Conservation (phyloP, 1,140 invertebrate genomes). For the Paraescarpia echinospica region DNA sequence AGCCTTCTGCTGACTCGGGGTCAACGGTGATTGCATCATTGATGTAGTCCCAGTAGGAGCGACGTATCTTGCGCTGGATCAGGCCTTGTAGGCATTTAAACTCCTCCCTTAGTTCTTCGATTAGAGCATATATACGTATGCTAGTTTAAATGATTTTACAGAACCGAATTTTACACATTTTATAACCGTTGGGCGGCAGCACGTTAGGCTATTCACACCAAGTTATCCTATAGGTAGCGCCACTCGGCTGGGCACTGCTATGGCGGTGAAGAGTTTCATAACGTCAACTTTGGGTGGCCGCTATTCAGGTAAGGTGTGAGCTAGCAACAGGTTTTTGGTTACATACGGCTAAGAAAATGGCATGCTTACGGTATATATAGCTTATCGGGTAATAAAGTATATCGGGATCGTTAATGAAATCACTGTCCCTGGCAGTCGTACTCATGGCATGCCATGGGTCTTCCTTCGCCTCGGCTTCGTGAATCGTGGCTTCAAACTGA, state of each 20-base stretch:
- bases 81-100: too few relatives aligned
- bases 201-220: background rate
- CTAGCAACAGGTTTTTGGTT: background rate
- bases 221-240: background rate
- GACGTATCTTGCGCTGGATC: too few relatives aligned
- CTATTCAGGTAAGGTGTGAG: background rate
- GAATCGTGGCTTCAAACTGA: too few relatives aligned
- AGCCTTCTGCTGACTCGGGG: too few relatives aligned
- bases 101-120: too few relatives aligned
- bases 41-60: too few relatives aligned
- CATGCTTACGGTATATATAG: background rate
- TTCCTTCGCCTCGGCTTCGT: too few relatives aligned
- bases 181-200: background rate
- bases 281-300: background rate
- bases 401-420: background rate
- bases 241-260: background rate
- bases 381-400: background rate
- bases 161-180: background rate
- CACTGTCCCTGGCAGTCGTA: background rate
- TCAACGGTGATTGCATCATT: too few relatives aligned
- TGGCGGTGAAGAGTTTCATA: background rate
- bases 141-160: too few relatives aligned
- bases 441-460: background rate
- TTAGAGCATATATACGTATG: too few relatives aligned
- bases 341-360: background rate